A percentile compares a stretch with the other conserved stretches of the same genome.
These are phyloP conservation scores for Phyllopteryx taeniolatus DNA, from an alignment of 2,113 vertebrate genomes.

Conservation along the genomic window DNA sequence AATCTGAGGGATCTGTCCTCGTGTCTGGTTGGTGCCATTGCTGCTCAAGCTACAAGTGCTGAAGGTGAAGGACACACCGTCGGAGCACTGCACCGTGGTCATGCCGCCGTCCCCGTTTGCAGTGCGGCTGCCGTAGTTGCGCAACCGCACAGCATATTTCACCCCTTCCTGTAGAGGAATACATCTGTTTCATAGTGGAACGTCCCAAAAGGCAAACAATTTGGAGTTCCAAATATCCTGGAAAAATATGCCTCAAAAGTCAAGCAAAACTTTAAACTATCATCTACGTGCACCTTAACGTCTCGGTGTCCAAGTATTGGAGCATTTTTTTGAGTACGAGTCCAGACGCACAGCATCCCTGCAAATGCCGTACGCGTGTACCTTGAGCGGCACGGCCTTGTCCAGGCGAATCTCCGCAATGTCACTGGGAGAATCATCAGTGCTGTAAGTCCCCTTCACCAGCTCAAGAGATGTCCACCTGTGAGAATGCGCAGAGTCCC, in stretches of 20 bases:
- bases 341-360: too few species aligned
- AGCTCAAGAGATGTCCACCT: slow-evolving; percentile 96
- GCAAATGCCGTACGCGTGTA: slow-evolving; percentile 41
- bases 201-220: not conserved
- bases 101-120: slow-evolving; percentile 97
- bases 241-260: not conserved
- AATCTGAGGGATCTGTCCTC: slow-evolving; percentile 96
- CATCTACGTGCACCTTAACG: not conserved
- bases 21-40: slow-evolving; percentile 97
- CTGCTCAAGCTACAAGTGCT: slow-evolving; percentile 97
- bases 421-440: slow-evolving; percentile 95
- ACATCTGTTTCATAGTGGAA: not conserved
- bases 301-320: too few species aligned
- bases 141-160: slow-evolving; percentile 92
- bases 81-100: slow-evolving; percentile 95
- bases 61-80: slow-evolving; percentile 92
- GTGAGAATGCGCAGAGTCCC: slow-evolving; percentile 93
- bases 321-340: not conserved
- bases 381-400: slow-evolving; percentile 96
- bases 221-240: not conserved
- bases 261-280: too few species aligned
- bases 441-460: slow-evolving; percentile 97
- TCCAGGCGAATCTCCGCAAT: slow-evolving; percentile 97
- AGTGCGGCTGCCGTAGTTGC: slow-evolving; percentile 97
- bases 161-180: slow-evolving; percentile 82